A percentile compares a stretch with the other conserved stretches of the same genome.
Evolutionary conservation across 2,113 vertebrate genomes (phyloP).

Genomic region (Nothocercus julius): DNA sequence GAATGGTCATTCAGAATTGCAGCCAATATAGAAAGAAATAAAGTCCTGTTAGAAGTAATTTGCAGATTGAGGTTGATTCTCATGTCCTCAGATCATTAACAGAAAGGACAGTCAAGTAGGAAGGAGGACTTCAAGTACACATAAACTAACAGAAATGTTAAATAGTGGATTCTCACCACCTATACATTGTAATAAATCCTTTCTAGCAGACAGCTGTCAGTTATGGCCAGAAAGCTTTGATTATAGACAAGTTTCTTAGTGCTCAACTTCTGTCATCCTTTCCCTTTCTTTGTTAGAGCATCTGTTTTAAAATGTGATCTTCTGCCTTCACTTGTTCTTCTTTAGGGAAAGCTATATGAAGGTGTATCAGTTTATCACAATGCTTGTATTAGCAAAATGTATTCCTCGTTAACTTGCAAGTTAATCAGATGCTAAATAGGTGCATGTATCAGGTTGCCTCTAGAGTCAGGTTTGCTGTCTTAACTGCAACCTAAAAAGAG

Average conservation of each 20-base stretch:
- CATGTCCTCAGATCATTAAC: too few relatives aligned
- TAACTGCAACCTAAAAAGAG: not conserved
- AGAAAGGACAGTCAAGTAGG: not conserved
- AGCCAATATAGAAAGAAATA: conserved; percentile 38
- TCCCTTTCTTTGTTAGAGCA: not conserved
- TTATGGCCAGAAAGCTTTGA: not conserved
- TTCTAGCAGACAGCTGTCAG: not conserved
- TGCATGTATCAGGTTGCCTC: not conserved
- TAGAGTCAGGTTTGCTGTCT: not conserved
- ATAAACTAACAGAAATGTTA: not conserved
- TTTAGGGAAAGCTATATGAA: not conserved
- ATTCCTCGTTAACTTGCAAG: not conserved
- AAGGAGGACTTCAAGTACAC: conserved; percentile 5
- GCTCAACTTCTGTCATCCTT: not conserved
- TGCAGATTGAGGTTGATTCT: conserved; percentile 1
- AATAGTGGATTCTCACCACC: conserved; percentile 5
- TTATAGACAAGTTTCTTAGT: not conserved
- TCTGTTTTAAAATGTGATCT: not conserved
- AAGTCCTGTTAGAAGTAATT: conserved; percentile 30
- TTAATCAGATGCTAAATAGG: not conserved
- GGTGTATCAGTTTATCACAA: not conserved
- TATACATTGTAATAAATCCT: not conserved
- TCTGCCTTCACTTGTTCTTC: not conserved
- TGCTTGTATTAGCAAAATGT: not conserved
- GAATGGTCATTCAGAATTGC: conserved; percentile 19